These are phyloP conservation scores for Lepidocolaptes lacrymiger DNA, from an alignment of 2,797 vertebrate species.

Conservation along the genomic window DNA sequence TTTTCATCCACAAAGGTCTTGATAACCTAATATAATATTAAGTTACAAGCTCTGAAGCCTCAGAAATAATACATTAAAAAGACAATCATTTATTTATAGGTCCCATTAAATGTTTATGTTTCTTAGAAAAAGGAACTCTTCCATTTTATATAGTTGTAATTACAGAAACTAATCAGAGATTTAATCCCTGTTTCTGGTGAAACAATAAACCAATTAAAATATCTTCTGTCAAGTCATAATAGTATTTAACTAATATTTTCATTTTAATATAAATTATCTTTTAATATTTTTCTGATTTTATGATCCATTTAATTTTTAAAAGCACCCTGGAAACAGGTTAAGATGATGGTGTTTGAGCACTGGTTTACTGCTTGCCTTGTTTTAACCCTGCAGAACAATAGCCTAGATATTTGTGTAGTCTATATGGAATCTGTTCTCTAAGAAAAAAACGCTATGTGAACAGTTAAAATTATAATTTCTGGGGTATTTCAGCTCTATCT, in stretches of 20 bases:
- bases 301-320: neutral
- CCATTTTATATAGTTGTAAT: neutral
- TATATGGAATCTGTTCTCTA: neutral
- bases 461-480: neutral
- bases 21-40: neutral
- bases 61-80: neutral
- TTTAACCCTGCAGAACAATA: neutral
- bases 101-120: neutral
- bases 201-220: neutral
- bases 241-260: neutral
- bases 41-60: neutral
- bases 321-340: neutral
- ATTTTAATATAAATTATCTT: neutral
- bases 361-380: neutral
- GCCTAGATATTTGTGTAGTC: neutral
- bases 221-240: neutral
- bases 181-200: neutral
- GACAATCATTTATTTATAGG: neutral
- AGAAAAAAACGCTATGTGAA: accelerated
- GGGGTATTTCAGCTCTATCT: neutral
- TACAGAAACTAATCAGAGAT: neutral
- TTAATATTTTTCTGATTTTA: neutral
- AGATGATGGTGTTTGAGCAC: neutral
- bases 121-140: neutral
- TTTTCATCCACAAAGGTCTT: neutral